These are phyloP conservation scores for Tautogolabrus adspersus DNA, from an alignment of 2,113 vertebrate species.

Conservation along the genomic window DNA sequence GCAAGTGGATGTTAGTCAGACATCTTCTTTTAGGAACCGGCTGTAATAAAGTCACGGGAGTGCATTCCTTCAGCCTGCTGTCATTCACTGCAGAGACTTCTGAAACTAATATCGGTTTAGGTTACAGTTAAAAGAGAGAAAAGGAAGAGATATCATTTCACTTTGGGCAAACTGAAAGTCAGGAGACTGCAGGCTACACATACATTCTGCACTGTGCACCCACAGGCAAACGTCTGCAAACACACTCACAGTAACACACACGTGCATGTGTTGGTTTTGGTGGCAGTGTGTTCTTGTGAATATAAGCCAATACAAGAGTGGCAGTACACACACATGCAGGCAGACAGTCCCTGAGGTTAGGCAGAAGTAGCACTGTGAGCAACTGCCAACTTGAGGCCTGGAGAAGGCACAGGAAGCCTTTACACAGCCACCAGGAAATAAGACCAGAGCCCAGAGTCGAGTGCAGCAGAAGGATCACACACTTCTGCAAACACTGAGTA, in stretches of 20 bases:
- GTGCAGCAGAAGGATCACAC: constrained; percentile 30
- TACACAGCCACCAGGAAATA: constrained; percentile 50
- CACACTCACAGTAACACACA: constrained; percentile 10
- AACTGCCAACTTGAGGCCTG: constrained; percentile 48
- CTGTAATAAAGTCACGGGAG: constrained; percentile 34
- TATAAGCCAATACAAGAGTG: constrained; percentile 56
- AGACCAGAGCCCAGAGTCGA: constrained; percentile 23
- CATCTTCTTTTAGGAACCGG: constrained; percentile 26
- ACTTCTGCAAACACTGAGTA: constrained; percentile 36
- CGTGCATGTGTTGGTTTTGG: constrained; percentile 29
- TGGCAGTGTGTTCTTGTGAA: constrained; percentile 44
- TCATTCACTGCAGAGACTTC: constrained; percentile 34
- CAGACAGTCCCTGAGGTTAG: constrained; percentile 51
- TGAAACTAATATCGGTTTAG: constrained; percentile 36
- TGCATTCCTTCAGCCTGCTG: constrained; percentile 46
- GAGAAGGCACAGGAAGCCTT: constrained; percentile 35
- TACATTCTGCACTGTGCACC: constrained; percentile 10
- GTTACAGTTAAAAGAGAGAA: constrained; percentile 37
- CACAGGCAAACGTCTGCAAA: constrained; percentile 35
- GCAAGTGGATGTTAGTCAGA: constrained; percentile 38
- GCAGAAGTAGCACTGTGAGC: constrained; percentile 50
- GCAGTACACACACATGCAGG: constrained; percentile 42
- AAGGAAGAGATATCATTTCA: constrained; percentile 48
- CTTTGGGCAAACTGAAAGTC: constrained; percentile 26
- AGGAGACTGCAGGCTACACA: constrained; percentile 49